phyloP scores from a whole-genome alignment of 2,888 invertebrate species.

The Griposia aprilina region DNA sequence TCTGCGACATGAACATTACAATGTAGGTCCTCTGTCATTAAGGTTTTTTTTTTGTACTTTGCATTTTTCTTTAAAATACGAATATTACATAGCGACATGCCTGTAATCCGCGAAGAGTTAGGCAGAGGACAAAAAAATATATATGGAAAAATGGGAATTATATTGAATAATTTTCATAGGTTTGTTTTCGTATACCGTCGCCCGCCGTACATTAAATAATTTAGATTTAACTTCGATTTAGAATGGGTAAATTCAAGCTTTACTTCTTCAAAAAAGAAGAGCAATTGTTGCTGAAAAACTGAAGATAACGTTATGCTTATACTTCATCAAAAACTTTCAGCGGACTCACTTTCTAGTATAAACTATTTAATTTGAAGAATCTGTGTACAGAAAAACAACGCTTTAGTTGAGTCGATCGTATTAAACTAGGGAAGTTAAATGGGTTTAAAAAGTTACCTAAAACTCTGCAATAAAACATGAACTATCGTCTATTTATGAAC shows the following conservation, averaged over 20 bases:
- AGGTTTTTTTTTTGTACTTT: too few species aligned
- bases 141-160: too few species aligned
- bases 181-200: too few species aligned
- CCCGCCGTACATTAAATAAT: neutral
- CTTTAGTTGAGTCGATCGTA: neutral
- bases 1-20: too few species aligned
- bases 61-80: too few species aligned
- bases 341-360: neutral
- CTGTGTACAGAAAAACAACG: neutral
- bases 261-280: neutral
- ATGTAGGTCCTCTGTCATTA: too few species aligned
- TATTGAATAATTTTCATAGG: too few species aligned
- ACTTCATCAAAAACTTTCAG: neutral
- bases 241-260: too few species aligned
- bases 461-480: slow-evolving; percentile 8
- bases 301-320: neutral
- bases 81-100: too few species aligned
- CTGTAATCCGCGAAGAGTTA: too few species aligned
- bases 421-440: slow-evolving; percentile 8
- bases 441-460: slow-evolving; percentile 1
- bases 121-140: too few species aligned
- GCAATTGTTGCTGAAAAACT: neutral
- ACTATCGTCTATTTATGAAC: neutral
- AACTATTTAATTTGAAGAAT: neutral
- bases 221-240: neutral